Percentiles rank a stretch among this genome's conserved stretches.
phyloP scores from a whole-genome alignment of 2,797 vertebrate genomes.

The Poeciliopsis paucimaculata region DNA sequence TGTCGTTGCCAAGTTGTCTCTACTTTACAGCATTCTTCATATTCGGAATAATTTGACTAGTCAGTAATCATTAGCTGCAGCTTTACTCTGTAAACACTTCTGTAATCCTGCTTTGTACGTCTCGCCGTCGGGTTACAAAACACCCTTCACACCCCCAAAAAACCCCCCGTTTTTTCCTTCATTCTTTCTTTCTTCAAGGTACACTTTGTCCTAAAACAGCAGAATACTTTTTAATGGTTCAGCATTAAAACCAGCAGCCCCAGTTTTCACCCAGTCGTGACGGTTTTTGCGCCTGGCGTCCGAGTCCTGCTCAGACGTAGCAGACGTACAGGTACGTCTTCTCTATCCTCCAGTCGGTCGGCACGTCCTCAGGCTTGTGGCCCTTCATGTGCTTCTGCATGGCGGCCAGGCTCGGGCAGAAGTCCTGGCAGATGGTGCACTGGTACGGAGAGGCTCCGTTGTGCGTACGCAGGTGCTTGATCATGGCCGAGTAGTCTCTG shows the following conservation, averaged over 20 bases:
- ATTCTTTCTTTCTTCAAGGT: background rate
- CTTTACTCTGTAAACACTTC: conserved; percentile 34
- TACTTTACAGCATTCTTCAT: conserved; percentile 29
- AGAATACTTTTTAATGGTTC: conserved; percentile 28
- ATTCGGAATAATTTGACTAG: conserved; percentile 22
- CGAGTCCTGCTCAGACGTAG: conserved; percentile 89
- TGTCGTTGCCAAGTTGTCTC: conserved; percentile 25
- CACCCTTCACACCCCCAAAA: background rate
- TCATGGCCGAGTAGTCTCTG: conserved; percentile 99
- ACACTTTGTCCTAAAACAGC: conserved; percentile 38
- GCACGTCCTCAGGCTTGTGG: conserved; percentile 98
- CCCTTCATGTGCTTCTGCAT: conserved; percentile 99
- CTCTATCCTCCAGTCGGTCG: conserved; percentile 99
- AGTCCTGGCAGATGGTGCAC: conserved; percentile 98
- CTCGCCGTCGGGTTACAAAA: conserved; percentile 37
- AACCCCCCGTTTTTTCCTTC: background rate
- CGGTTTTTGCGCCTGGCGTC: conserved; percentile 47
- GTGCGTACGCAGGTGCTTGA: conserved; percentile 99
- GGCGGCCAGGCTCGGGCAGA: conserved; percentile 98
- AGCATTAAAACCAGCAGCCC: conserved; percentile 47
- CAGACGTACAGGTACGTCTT: conserved; percentile 98
- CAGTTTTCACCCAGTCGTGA: conserved; percentile 43
- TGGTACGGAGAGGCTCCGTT: conserved; percentile 98
- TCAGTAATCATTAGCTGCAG: conserved; percentile 42
- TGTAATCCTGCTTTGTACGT: conserved; percentile 21